Conservation (phyloP, 2,113 vertebrate species). For the Heliornis fulica region DNA sequence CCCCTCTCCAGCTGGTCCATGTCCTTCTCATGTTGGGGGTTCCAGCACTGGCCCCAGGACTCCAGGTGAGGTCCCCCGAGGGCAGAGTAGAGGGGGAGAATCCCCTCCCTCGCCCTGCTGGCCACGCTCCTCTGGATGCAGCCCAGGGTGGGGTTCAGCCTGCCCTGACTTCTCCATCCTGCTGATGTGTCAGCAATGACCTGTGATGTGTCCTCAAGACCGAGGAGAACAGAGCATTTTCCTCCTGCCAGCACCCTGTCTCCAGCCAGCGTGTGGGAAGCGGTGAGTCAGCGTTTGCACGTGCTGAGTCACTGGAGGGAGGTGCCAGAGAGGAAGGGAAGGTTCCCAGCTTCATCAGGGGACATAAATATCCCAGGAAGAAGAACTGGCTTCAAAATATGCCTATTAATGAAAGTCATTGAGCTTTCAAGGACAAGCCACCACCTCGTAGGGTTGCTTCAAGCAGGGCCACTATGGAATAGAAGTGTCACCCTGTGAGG, state of each 20-base stretch:
- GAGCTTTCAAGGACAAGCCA: not conserved
- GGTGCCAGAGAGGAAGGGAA: not conserved
- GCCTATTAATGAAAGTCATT: not conserved
- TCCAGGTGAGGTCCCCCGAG: too few relatives aligned
- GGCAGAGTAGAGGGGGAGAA: too few relatives aligned
- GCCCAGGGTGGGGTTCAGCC: too few relatives aligned
- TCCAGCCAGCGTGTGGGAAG: fast-evolving
- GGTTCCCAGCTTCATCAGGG: not conserved
- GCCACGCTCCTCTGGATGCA: too few relatives aligned
- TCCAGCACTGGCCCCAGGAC: too few relatives aligned
- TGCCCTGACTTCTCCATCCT: not conserved
- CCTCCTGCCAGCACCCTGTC: not conserved
- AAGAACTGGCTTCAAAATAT: not conserved
- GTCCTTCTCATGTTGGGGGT: too few relatives aligned
- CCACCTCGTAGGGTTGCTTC: not conserved
- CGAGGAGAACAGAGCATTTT: fast-evolving
- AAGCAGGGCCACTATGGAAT: not conserved
- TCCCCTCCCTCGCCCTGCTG: too few relatives aligned
- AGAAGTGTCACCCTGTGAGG: not conserved
- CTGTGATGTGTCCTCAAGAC: not conserved
- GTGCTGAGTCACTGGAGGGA: slow-evolving; percentile 1
- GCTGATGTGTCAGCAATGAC: not conserved
- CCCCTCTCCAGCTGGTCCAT: too few relatives aligned
- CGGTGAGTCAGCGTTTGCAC: not conserved
- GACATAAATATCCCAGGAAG: not conserved